Conservation (phyloP, 2,797 vertebrate genomes). For the Pipistrellus nathusii region DNA sequence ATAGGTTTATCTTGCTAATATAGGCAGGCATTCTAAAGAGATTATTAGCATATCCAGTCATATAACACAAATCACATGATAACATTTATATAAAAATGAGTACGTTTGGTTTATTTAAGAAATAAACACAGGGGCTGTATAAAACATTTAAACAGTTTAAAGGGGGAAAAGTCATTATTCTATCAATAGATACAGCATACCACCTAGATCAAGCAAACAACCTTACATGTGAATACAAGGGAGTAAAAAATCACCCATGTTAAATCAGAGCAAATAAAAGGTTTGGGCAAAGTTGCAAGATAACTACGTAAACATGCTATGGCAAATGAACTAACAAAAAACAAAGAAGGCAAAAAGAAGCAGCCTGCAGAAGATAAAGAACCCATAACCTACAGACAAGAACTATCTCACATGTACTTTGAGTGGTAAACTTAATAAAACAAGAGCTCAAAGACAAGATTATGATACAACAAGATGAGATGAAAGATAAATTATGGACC, state of each 20-base stretch:
- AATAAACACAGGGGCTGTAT: background rate
- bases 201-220: background rate
- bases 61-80: background rate
- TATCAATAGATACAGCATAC: background rate
- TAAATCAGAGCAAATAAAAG: conserved; percentile 3
- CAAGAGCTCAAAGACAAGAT: background rate
- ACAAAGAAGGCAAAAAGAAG: background rate
- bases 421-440: background rate
- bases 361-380: background rate
- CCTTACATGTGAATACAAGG: background rate
- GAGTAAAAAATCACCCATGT: background rate
- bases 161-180: background rate
- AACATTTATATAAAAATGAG: conserved; percentile 18
- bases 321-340: background rate
- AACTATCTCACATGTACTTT: background rate
- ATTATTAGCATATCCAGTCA: background rate
- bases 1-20: background rate
- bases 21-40: background rate
- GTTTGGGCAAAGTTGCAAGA: background rate
- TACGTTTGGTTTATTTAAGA: background rate
- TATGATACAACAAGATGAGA: background rate
- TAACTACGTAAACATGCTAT: background rate
- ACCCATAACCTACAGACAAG: background rate
- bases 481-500: background rate
- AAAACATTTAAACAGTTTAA: conserved; percentile 2